These are phyloP conservation scores for Turritopsis dohrnii DNA, from an alignment of 30 jellyfish, hydroid and myxozoan species.

Conservation along the genomic window DNA sequence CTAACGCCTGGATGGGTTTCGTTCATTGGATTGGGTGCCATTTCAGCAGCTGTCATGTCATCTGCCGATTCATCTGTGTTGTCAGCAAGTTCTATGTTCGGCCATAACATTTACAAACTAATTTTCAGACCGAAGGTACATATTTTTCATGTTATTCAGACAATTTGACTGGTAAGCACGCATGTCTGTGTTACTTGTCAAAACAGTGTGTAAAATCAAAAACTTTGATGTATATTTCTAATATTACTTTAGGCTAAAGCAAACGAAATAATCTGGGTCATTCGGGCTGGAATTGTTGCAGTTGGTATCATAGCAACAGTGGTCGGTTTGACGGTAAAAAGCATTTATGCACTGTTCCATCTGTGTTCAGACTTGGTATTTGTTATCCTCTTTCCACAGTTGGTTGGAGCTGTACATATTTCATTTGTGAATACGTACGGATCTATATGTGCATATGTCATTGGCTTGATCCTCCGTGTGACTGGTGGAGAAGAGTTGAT, in stretches of 20 bases:
- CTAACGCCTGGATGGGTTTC: slow-evolving; percentile 83
- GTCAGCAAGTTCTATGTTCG: slow-evolving; percentile 83
- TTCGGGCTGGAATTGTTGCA: slow-evolving; percentile 22
- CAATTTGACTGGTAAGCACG: too few relatives aligned
- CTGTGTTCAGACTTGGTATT: slow-evolving; percentile 32
- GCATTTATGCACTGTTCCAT: slow-evolving; percentile 13
- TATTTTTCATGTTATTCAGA: too few relatives aligned
- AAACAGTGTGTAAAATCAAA: too few relatives aligned
- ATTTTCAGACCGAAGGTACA: slow-evolving; percentile 62
- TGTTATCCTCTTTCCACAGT: slow-evolving; percentile 16
- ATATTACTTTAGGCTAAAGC: slow-evolving; percentile 20
- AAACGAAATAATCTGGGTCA: slow-evolving; percentile 26
- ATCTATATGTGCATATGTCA: slow-evolving; percentile 16
- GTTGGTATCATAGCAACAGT: slow-evolving; percentile 31
- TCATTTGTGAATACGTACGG: slow-evolving; percentile 27
- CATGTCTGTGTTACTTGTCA: too few relatives aligned
- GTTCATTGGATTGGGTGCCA: slow-evolving; percentile 87
- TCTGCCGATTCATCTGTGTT: slow-evolving; percentile 88
- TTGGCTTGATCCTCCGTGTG: slow-evolving; percentile 21
- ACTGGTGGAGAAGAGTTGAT: slow-evolving; percentile 20
- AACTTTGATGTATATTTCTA: not conserved
- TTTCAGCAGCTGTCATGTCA: slow-evolving; percentile 94
- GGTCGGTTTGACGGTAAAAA: slow-evolving; percentile 23
- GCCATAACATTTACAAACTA: slow-evolving; percentile 67
- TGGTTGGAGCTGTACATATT: slow-evolving; percentile 17